A percentile compares a stretch with the other conserved stretches of the same genome.
These are phyloP conservation scores for Mimachlamys varia DNA, from an alignment of 2,888 invertebrate genomes.

Conservation along the genomic window DNA sequence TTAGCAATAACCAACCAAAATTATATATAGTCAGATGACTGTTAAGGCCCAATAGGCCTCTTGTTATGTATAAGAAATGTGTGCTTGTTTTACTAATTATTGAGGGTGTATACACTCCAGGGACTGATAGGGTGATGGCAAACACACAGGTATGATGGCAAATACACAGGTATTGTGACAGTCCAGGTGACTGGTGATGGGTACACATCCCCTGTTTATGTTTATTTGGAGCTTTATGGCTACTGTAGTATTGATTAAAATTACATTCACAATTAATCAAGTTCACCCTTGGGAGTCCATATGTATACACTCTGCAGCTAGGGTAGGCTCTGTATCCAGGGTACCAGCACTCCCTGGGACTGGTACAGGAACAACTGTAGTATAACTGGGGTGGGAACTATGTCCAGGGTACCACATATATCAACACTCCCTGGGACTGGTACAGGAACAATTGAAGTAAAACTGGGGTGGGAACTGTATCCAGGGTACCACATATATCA, in stretches of 20 bases:
- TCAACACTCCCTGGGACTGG: too few species aligned
- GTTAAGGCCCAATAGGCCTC: too few species aligned
- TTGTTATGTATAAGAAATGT: too few species aligned
- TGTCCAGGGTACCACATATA: too few species aligned
- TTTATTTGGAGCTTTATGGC: neutral
- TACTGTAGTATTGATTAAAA: slow-evolving; percentile 14
- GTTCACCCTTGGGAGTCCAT: neutral
- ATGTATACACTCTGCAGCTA: neutral
- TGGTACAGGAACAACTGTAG: neutral
- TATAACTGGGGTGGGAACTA: too few species aligned
- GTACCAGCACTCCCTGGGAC: neutral
- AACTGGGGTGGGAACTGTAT: too few species aligned
- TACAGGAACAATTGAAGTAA: too few species aligned
- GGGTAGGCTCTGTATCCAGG: slow-evolving; percentile 10
- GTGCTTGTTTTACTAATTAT: too few species aligned
- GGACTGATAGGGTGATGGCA: neutral
- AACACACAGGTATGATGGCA: too few species aligned
- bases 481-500: neutral
- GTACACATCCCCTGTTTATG: neutral
- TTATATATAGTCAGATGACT: too few species aligned
- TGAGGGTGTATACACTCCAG: too few species aligned
- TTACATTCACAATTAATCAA: neutral
- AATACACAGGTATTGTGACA: neutral
- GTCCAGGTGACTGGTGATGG: neutral
- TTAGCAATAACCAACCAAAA: too few species aligned